Base-by-base conservation (phyloP, 2,113 vertebrate genomes). In the Ictidomys tridecemlineatus region DNA sequence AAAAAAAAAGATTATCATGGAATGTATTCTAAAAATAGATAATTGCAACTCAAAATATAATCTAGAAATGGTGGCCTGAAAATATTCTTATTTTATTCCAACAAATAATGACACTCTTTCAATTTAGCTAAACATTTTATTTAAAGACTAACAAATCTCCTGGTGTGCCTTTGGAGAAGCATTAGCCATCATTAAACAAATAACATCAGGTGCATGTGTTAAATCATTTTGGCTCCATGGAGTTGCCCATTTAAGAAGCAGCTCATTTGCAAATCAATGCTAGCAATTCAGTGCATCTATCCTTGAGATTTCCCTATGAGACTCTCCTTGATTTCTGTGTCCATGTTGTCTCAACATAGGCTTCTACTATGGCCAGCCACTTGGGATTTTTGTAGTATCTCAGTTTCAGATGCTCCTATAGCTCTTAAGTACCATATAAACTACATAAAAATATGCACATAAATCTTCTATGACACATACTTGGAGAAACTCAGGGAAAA, bases 81-180 rank as follows among this genome's bases (percentile, higher is more conserved):
- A 7, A 65, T 2, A 22, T 67, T 58, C 12, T 84, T 45, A 79
- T 39, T 78, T 80, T 78, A 89, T 94, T 92, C 51, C 80, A 65
- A 63, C 30, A 83, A 85, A 32, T 16, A 11, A 48, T 92, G 6
- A 70, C 28, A 87, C 9, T 10, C 7, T 90, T 93, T 89, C 45
- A 95, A 2, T 58, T 61, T 92, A 92, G 14, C 24, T 79, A 79
- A 4, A 37, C 14, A 70, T 77, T 80, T 80, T 72, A 86, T 93
- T 83, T 87, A 73, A 93, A 94, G 39, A 56, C 30, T 20, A 97
- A 91, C 26, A 95, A 51, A 85, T 58, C 16, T 87, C 11, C 90
- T 58, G 30, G 2, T 65, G 12, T 84, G 78, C 32, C 34, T 93
- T 45, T 9, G 58, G 58, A 85, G 51, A 95, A 92, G 94, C 28